phyloP scores from a whole-genome alignment of 2,888 invertebrate genomes.

The Phaonia tiefii region DNA sequence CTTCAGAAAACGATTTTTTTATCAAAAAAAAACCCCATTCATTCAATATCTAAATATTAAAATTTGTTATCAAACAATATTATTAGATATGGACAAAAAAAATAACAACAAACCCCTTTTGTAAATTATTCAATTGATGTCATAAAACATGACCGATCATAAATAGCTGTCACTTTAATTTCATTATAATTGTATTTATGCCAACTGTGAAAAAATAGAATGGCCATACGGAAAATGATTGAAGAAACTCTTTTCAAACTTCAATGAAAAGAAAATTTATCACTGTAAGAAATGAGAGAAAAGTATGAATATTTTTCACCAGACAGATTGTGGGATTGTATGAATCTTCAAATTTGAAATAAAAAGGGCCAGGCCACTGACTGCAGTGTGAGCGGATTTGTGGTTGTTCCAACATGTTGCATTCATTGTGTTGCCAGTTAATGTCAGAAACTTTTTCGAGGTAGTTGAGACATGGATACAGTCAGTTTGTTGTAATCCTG shows the following conservation, averaged over 20 bases:
- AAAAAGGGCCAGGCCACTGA: background rate
- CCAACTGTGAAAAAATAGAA: slow-evolving; percentile 20
- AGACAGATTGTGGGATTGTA: slow-evolving; percentile 64
- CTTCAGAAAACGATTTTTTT: no score
- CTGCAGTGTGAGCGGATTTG: background rate
- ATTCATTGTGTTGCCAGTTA: slow-evolving; percentile 32
- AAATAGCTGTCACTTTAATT: slow-evolving; percentile 63
- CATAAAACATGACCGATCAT: slow-evolving; percentile 60
- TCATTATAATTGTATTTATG: slow-evolving; percentile 54
- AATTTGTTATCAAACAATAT: no score
- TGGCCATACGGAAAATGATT: background rate
- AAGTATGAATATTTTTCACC: slow-evolving; percentile 41
- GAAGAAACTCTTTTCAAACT: background rate
- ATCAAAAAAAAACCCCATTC: no score
- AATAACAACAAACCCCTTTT: background rate
- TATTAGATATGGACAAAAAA: no score
- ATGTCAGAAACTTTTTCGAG: slow-evolving; percentile 17
- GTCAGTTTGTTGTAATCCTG: slow-evolving; percentile 53
- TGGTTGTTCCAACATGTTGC: background rate
- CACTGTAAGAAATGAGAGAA: background rate
- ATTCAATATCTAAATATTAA: no score
- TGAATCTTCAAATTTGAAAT: background rate
- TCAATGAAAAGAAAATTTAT: background rate
- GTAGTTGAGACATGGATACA: background rate
- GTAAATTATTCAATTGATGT: slow-evolving; percentile 51